Conservation (phyloP, 2,797 vertebrate species). For the Platyrinchus mystaceus region DNA sequence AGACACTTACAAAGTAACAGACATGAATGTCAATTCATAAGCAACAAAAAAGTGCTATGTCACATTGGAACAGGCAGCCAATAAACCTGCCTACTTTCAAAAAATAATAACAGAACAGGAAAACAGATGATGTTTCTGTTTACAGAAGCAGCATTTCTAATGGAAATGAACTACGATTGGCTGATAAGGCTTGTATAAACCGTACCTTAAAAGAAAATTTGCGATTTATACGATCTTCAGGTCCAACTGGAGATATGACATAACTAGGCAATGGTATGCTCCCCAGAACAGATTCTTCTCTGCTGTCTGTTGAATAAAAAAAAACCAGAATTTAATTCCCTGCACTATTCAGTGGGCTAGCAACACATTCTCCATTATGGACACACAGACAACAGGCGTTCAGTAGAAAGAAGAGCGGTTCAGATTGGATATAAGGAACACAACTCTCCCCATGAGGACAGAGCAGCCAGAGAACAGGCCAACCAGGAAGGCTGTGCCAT, state of each 20-base stretch:
- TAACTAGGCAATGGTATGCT: constrained; percentile 97
- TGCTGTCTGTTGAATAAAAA: constrained; percentile 85
- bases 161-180: neutral
- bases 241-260: constrained; percentile 87
- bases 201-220: constrained; percentile 98
- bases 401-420: neutral
- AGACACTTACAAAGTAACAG: neutral
- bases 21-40: neutral
- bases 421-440: neutral
- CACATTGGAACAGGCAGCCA: neutral
- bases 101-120: neutral
- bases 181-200: neutral
- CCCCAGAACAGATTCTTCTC: constrained; percentile 93
- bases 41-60: neutral
- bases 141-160: neutral
- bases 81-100: neutral
- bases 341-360: neutral
- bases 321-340: neutral
- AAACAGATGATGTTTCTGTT: neutral
- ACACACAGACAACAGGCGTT: neutral
- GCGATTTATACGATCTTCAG: constrained; percentile 94
- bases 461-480: neutral
- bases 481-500: neutral
- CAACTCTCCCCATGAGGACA: neutral
- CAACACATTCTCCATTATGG: neutral